phyloP scores from a whole-genome alignment of 1,140 invertebrate species.

The Drosophila teissieri region DNA sequence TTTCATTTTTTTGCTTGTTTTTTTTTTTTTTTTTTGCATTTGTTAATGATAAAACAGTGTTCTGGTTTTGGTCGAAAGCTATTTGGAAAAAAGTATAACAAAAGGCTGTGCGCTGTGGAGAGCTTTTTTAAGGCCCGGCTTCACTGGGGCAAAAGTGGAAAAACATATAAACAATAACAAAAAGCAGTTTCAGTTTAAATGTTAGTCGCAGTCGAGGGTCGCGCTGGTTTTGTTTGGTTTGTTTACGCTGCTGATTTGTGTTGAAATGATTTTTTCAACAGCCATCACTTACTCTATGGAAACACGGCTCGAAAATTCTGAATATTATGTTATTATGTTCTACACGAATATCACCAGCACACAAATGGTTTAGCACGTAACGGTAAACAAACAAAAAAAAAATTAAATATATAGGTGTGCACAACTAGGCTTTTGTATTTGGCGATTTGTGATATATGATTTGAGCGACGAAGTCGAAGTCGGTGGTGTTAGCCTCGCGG shows the following conservation, averaged over 20 bases:
- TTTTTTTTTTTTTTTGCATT: constrained; percentile 16
- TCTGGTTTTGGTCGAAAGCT: constrained; percentile 54
- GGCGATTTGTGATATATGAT: constrained; percentile 36
- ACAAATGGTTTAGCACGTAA: constrained; percentile 17
- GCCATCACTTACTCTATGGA: constrained; percentile 7
- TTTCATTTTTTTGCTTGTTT: not conserved
- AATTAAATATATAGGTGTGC: not conserved
- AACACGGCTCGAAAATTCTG: constrained; percentile 1
- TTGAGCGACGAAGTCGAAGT: constrained; percentile 9
- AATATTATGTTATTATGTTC: not conserved
- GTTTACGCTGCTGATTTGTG: constrained; percentile 7
- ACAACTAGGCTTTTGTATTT: constrained; percentile 12
- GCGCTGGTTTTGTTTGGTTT: constrained; percentile 7
- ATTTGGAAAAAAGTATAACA: constrained; percentile 15
- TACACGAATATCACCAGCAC: constrained; percentile 20
- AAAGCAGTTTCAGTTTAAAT: constrained; percentile 56
- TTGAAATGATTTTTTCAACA: constrained; percentile 5
- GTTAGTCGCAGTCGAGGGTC: constrained; percentile 48
- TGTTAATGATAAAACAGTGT: constrained; percentile 35
- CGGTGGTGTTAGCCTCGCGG: constrained; percentile 1
- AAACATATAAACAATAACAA: constrained; percentile 56
- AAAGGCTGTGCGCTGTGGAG: constrained; percentile 34
- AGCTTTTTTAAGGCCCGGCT: constrained; percentile 54
- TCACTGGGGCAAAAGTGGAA: constrained; percentile 39
- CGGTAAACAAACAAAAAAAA: constrained; percentile 29